Conservation (phyloP, 2,888 invertebrate species). For the Ecdyonurus torrentis region DNA sequence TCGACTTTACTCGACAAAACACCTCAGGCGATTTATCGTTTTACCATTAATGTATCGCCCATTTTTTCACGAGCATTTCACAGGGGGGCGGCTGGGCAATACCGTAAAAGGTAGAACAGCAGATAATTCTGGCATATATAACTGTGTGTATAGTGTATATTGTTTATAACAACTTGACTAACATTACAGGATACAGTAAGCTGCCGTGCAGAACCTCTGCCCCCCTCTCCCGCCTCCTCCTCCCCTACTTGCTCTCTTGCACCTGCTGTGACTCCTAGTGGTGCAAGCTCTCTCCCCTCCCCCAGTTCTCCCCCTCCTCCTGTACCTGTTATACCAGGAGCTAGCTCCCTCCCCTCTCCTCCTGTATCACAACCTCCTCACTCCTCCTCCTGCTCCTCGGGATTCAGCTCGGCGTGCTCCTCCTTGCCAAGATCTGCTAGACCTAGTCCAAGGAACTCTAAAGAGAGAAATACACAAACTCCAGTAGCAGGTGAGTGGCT, state of each 20-base stretch:
- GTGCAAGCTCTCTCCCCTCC: constrained; percentile 10
- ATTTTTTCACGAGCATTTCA: too few species aligned
- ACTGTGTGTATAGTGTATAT: too few species aligned
- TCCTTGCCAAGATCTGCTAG: constrained; percentile 7
- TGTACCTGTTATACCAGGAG: too few species aligned
- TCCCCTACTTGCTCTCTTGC: background rate
- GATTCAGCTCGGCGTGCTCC: constrained; percentile 1
- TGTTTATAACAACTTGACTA: too few species aligned
- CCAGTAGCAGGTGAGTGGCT: too few species aligned
- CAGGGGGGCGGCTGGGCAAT: too few species aligned
- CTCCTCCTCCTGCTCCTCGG: background rate
- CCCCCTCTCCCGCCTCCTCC: background rate
- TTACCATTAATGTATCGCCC: too few species aligned
- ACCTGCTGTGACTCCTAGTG: constrained; percentile 11
- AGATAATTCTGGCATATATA: too few species aligned
- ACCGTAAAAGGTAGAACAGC: too few species aligned
- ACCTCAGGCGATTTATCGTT: too few species aligned
- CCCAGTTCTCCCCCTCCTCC: background rate
- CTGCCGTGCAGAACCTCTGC: background rate
- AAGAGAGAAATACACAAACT: constrained; percentile 57
- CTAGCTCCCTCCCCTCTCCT: background rate
- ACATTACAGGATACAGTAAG: background rate
- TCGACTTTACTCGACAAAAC: too few species aligned
- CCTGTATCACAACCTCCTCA: background rate
- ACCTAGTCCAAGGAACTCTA: constrained; percentile 25